Conservation (phyloP, 2,888 invertebrate genomes). For the Mythimna loreyi region DNA sequence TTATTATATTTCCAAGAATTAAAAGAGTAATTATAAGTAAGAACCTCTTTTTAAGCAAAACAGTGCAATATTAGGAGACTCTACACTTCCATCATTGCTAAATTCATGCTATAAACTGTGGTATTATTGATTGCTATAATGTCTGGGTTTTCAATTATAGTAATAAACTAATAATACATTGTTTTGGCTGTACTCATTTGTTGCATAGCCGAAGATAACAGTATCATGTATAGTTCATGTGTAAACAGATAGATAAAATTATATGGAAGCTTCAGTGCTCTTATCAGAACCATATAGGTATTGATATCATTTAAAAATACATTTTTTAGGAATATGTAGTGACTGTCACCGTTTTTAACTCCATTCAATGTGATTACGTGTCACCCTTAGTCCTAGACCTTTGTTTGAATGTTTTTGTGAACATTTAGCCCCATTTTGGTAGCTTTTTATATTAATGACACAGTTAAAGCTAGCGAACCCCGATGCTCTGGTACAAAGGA, state of each 20-base stretch:
- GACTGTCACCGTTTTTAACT: background rate
- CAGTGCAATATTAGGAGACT: too few species aligned
- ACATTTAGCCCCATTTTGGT: too few species aligned
- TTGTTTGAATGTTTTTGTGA: background rate
- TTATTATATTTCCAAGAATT: too few species aligned
- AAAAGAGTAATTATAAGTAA: too few species aligned
- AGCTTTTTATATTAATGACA: background rate
- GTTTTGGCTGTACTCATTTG: slow-evolving; percentile 21
- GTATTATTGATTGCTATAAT: slow-evolving; percentile 4
- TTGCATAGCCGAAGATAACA: slow-evolving; percentile 39
- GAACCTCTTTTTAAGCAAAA: too few species aligned
- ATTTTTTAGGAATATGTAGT: background rate
- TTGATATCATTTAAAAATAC: slow-evolving; percentile 13
- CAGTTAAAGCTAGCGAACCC: too few species aligned
- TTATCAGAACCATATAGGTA: slow-evolving; percentile 32
- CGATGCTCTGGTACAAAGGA: too few species aligned
- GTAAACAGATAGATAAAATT: slow-evolving; percentile 37
- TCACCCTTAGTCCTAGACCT: background rate
- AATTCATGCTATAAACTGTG: too few species aligned
- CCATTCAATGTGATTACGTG: background rate
- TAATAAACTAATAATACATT: slow-evolving; percentile 16
- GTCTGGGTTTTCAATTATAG: slow-evolving; percentile 6
- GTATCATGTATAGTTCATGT: slow-evolving; percentile 28
- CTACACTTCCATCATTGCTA: too few species aligned
- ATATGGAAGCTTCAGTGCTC: slow-evolving; percentile 28